Evolutionary conservation across 2,888 invertebrate genomes (phyloP).

Genomic region (Pterostichus madidus): DNA sequence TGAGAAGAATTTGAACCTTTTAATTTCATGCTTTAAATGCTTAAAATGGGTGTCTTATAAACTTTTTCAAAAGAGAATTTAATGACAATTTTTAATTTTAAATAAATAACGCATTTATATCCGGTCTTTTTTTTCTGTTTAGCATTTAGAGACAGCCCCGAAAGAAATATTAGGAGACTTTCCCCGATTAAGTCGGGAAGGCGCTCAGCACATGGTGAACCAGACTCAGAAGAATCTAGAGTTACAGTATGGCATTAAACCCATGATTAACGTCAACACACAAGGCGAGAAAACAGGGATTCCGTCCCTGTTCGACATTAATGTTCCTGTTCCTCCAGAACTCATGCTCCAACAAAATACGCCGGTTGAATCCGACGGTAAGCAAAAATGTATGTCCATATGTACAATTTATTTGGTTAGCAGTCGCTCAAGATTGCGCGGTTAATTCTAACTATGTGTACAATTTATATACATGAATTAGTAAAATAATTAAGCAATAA

Average conservation of each 20-base stretch:
- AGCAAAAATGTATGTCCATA: background rate
- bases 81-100: too few relatives aligned
- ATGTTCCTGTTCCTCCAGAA: slow-evolving; percentile 73
- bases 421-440: too few relatives aligned
- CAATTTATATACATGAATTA: too few relatives aligned
- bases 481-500: too few relatives aligned
- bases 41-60: too few relatives aligned
- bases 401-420: too few relatives aligned
- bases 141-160: slow-evolving; percentile 93
- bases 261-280: slow-evolving; percentile 53
- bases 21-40: too few relatives aligned
- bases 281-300: slow-evolving; percentile 71
- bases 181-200: slow-evolving; percentile 89
- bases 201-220: slow-evolving; percentile 81
- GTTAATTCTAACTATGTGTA: too few relatives aligned
- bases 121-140: slow-evolving; percentile 70
- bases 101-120: too few relatives aligned
- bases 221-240: slow-evolving; percentile 78
- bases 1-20: too few relatives aligned
- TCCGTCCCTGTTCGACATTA: slow-evolving; percentile 75
- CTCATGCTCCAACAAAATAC: slow-evolving; percentile 69
- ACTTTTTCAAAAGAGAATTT: too few relatives aligned
- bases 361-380: slow-evolving; percentile 35
- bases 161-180: slow-evolving; percentile 95
- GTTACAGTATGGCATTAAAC: slow-evolving; percentile 75